A percentile compares a stretch with the other conserved stretches of the same genome.
Evolutionary conservation across 2,113 vertebrate genomes (phyloP).

Genomic region (Bubalus kerabau): DNA sequence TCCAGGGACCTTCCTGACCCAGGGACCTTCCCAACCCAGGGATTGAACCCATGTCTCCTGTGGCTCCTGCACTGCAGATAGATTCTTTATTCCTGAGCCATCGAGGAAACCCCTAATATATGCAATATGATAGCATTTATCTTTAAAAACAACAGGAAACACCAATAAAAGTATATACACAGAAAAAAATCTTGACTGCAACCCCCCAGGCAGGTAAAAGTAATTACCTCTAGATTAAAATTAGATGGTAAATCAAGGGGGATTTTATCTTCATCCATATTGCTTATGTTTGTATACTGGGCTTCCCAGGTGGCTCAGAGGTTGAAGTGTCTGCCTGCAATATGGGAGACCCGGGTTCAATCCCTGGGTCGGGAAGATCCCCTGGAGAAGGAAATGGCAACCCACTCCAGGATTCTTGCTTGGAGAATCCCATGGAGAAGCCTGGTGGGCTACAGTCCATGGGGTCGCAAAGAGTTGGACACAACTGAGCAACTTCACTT

Average conservation of each 20-base stretch:
- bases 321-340: too few relatives aligned
- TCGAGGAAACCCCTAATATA: background rate
- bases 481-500: too few relatives aligned
- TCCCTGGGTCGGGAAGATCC: too few relatives aligned
- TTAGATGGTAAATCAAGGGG: background rate
- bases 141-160: slow-evolving; percentile 2
- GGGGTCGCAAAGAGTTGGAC: too few relatives aligned
- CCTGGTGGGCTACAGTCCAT: too few relatives aligned
- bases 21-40: background rate
- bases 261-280: background rate
- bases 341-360: too few relatives aligned
- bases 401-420: too few relatives aligned
- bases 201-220: background rate
- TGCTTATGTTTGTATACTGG: background rate
- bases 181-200: background rate
- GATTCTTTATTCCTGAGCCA: background rate
- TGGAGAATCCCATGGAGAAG: too few relatives aligned
- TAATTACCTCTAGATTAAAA: background rate
- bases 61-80: background rate
- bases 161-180: background rate
- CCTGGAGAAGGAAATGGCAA: too few relatives aligned
- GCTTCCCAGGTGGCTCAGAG: background rate
- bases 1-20: too few relatives aligned
- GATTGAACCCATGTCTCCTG: background rate
- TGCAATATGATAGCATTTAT: background rate